phyloP scores from a whole-genome alignment of 2,797 vertebrate genomes.

The Petrocephalus sullivani region DNA sequence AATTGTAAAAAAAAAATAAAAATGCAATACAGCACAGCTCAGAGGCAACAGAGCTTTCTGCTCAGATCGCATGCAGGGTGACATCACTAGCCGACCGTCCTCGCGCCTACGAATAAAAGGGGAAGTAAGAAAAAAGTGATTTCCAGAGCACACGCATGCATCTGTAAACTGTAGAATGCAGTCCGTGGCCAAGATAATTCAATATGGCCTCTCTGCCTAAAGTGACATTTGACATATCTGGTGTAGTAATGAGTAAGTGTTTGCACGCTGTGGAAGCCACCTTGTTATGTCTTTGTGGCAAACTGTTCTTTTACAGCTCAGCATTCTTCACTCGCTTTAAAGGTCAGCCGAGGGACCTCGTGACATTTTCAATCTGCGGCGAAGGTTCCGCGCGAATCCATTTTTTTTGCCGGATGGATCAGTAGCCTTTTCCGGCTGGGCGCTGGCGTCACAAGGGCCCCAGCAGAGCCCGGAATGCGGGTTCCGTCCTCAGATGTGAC shows the following conservation, averaged over 20 bases:
- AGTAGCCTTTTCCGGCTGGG: conserved; percentile 26
- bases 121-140: conserved; percentile 19
- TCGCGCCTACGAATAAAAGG: conserved; percentile 9
- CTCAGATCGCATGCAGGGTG: conserved; percentile 8
- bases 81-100: conserved; percentile 7
- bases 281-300: conserved; percentile 29
- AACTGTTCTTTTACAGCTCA: conserved; percentile 35
- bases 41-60: conserved; percentile 14
- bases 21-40: conserved; percentile 7
- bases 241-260: conserved; percentile 25
- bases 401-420: conserved; percentile 24
- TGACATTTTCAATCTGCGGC: conserved; percentile 28
- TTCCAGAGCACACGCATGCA: conserved; percentile 19
- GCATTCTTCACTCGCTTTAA: conserved; percentile 35
- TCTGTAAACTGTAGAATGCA: not conserved
- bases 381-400: conserved; percentile 28
- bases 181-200: conserved; percentile 27
- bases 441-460: not conserved
- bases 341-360: conserved; percentile 35
- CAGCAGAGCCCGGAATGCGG: not conserved
- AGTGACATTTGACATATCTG: conserved; percentile 30
- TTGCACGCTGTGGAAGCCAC: conserved; percentile 18
- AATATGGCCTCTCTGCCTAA: conserved; percentile 18
- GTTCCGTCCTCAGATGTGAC: not conserved
- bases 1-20: conserved; percentile 14